Percentiles rank a stretch among this genome's conserved stretches.
Evolutionary conservation across 2,888 invertebrate genomes (phyloP).

Genomic region (Trimorus sp.): DNA sequence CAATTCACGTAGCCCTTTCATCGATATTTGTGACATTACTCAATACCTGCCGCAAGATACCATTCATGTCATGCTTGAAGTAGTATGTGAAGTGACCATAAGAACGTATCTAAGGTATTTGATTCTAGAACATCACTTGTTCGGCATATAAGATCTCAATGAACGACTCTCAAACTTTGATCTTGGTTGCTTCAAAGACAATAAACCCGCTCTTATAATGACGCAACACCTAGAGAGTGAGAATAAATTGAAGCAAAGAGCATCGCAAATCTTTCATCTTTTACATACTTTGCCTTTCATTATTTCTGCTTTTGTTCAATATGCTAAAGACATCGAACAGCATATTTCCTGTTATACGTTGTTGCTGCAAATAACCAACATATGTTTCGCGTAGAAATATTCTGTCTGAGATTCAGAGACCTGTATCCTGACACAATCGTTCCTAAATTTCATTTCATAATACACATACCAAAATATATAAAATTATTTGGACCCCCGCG

Average conservation of each 20-base stretch:
- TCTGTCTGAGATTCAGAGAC: constrained; percentile 41
- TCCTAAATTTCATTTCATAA: constrained; percentile 65
- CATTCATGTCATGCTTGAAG: constrained; percentile 24
- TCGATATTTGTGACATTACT: constrained; percentile 15
- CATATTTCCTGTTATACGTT: background rate
- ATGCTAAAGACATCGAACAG: background rate
- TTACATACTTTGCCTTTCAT: constrained; percentile 67
- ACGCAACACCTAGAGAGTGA: background rate
- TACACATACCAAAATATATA: constrained; percentile 61
- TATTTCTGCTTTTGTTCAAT: constrained; percentile 55
- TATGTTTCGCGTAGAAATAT: constrained; percentile 63
- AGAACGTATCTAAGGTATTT: constrained; percentile 2
- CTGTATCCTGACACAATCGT: constrained; percentile 60
- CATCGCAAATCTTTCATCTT: constrained; percentile 64
- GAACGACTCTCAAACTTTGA: constrained; percentile 18
- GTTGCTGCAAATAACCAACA: constrained; percentile 36
- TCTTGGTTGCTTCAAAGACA: constrained; percentile 12
- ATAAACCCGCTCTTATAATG: constrained; percentile 35
- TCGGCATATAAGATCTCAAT: constrained; percentile 17
- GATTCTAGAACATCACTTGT: constrained; percentile 2
- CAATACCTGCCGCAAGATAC: constrained; percentile 19
- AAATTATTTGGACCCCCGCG: constrained; percentile 54
- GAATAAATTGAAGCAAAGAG: constrained; percentile 65
- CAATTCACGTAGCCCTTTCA: constrained; percentile 12
- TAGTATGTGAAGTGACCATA: constrained; percentile 19